Conservation (phyloP, 2,113 vertebrate genomes). For the Pao palembangensis region DNA sequence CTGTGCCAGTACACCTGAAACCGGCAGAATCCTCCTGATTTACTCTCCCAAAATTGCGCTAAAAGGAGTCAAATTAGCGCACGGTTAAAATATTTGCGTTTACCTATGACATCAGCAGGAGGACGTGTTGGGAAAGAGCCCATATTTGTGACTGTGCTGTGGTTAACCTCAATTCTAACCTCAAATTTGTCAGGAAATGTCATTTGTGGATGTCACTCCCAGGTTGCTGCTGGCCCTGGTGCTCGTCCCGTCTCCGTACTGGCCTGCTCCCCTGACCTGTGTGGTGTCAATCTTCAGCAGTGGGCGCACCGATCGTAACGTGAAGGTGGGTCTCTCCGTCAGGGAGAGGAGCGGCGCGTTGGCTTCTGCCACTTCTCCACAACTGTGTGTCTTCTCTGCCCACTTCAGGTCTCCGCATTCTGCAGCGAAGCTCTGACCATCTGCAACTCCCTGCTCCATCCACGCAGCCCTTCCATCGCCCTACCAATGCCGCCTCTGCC, state of each 20-base stretch:
- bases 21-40: no score
- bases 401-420: conserved; percentile 82
- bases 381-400: no score
- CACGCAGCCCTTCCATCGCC: conserved; percentile 78
- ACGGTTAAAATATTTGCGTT: no score
- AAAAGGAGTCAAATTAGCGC: no score
- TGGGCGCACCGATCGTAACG: conserved; percentile 75
- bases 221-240: conserved; percentile 80
- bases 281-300: conserved; percentile 81
- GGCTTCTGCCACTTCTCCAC: neutral
- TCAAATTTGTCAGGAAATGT: no score
- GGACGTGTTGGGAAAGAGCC: neutral
- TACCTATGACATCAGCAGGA: no score
- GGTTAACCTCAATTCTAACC: neutral
- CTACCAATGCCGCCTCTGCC: conserved; percentile 73
- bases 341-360: neutral
- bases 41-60: no score
- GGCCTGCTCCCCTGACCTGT: conserved; percentile 82
- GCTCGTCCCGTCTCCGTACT: conserved; percentile 78
- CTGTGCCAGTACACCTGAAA: no score
- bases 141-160: neutral
- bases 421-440: conserved; percentile 81
- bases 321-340: conserved; percentile 67
- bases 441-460: conserved; percentile 83
- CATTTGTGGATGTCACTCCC: neutral